A percentile compares a stretch with the other conserved stretches of the same genome.
Evolutionary conservation across 2,888 invertebrate species (phyloP).

Genomic region (Eurytoma adleriae): DNA sequence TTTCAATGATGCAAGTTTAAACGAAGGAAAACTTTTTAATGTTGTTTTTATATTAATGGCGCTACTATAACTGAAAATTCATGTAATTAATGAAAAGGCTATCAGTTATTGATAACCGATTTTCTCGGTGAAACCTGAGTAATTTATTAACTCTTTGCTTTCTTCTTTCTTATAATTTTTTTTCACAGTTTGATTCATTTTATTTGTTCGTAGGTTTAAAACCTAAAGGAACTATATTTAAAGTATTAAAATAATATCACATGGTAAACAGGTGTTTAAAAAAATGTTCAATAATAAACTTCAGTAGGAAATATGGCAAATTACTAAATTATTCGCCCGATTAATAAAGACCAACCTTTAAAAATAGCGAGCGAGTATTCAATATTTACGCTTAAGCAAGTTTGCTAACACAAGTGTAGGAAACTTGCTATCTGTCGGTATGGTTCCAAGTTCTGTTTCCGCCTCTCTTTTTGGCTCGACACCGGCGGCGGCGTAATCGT

Average conservation of each 20-base stretch:
- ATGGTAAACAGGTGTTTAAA: no score
- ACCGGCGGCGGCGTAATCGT: conserved; percentile 44
- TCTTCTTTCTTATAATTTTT: no score
- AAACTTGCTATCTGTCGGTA: conserved; percentile 32
- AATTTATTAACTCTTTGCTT: no score
- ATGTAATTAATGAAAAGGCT: no score
- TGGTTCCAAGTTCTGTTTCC: conserved; percentile 42
- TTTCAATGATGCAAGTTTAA: background rate
- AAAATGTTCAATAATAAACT: no score
- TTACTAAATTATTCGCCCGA: conserved; percentile 7
- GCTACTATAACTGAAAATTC: no score
- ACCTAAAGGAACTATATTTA: no score
- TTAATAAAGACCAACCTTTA: conserved; percentile 9
- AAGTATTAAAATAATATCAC: no score
- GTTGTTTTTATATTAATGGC: background rate
- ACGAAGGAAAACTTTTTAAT: background rate
- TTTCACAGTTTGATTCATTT: no score
- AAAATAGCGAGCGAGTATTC: conserved; percentile 10
- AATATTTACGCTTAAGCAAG: conserved; percentile 45
- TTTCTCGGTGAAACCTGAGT: no score
- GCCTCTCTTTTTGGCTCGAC: conserved; percentile 35
- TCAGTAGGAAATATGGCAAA: background rate
- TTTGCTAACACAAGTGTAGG: background rate
- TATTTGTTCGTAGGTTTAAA: no score
- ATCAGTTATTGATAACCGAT: no score